Evolutionary conservation across 2,888 invertebrate species (phyloP).

Genomic region (Venustoraphidia nigricollis): DNA sequence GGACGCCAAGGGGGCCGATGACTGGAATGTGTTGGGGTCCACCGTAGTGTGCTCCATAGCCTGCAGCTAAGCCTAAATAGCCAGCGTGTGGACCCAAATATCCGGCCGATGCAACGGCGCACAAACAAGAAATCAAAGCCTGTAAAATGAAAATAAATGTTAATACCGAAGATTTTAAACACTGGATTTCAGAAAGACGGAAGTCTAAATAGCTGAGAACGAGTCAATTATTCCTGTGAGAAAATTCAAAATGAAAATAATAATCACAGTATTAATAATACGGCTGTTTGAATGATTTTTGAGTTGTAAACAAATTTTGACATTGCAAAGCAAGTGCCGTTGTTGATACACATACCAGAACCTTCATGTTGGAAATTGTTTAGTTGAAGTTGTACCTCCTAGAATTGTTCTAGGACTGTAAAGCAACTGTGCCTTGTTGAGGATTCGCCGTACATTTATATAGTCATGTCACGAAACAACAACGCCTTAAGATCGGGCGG

Average conservation of each 20-base stretch:
- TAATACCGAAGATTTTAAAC: neutral
- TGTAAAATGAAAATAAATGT: constrained; percentile 1
- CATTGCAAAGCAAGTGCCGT: no score
- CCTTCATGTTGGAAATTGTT: neutral
- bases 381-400: neutral
- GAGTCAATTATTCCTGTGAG: no score
- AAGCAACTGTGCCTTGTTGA: neutral
- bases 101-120: constrained; percentile 9
- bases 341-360: neutral
- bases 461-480: neutral
- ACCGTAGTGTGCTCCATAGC: neutral
- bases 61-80: constrained; percentile 18
- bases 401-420: neutral
- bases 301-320: no score
- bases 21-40: constrained; percentile 16
- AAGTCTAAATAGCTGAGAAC: no score
- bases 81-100: constrained; percentile 7
- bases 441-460: neutral
- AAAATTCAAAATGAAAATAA: no score
- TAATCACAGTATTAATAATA: no score
- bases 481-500: neutral
- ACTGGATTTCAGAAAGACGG: no score
- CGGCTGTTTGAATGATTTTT: no score
- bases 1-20: constrained; percentile 4
- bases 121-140: constrained; percentile 8